Conservation (phyloP, 2,113 vertebrate genomes). For the Rostratula benghalensis region DNA sequence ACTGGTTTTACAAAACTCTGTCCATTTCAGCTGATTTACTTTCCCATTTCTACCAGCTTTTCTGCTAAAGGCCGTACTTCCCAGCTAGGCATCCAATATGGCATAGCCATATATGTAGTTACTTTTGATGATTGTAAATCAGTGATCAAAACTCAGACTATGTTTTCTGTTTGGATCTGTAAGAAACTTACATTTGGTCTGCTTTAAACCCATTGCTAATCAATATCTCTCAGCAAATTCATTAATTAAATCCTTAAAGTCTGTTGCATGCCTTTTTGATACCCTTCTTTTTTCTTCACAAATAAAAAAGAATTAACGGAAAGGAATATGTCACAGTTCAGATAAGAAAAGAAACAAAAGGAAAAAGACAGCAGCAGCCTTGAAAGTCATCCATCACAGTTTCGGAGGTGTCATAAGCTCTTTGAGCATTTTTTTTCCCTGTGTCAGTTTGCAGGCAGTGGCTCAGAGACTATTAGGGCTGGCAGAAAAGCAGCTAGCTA, state of each 20-base stretch:
- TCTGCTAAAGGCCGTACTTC: neutral
- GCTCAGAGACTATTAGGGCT: neutral
- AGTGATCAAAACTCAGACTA: neutral
- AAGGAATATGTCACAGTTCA: neutral
- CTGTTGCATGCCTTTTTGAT: neutral
- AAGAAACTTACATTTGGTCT: neutral
- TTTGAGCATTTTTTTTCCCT: neutral
- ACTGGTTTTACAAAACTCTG: neutral
- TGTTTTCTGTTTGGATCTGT: neutral
- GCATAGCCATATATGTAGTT: neutral
- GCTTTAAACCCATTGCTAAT: neutral
- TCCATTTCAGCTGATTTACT: neutral
- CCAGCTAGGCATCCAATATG: neutral
- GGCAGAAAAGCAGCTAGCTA: neutral
- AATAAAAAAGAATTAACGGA: neutral
- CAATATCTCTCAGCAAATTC: neutral
- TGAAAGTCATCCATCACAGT: conserved; percentile 18
- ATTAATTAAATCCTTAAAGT: neutral
- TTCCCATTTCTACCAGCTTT: neutral
- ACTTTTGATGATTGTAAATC: neutral
- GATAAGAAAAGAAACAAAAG: neutral
- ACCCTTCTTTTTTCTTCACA: neutral
- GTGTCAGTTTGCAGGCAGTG: neutral
- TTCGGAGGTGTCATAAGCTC: conserved; percentile 16
- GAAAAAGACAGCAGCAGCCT: neutral